Evolutionary conservation across 1,140 invertebrate genomes (phyloP).

Genomic region (Heliconius eleuchia): DNA sequence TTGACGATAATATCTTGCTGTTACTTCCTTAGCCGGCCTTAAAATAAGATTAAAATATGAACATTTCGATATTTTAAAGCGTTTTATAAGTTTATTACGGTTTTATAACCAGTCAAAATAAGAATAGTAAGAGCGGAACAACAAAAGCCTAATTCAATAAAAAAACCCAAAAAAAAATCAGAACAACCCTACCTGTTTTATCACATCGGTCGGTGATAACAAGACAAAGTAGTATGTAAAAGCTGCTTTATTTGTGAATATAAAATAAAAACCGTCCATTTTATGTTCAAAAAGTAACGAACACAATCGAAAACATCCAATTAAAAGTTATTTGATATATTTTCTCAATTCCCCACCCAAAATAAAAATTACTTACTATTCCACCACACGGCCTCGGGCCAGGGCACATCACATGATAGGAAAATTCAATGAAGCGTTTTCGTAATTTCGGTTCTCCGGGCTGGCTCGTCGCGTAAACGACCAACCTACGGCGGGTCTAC

Average conservation of each 20-base stretch:
- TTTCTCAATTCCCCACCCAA: constrained; percentile 17
- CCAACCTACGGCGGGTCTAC: constrained; percentile 6
- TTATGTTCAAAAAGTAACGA: neutral
- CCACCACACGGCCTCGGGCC: constrained; percentile 35
- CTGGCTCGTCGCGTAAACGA: constrained; percentile 63
- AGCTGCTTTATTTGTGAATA: too few species aligned
- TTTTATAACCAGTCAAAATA: too few species aligned
- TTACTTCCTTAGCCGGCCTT: neutral
- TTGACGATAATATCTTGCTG: constrained; percentile 2
- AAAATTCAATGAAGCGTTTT: constrained; percentile 70
- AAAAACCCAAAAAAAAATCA: neutral
- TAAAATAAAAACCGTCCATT: too few species aligned
- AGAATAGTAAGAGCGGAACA: too few species aligned
- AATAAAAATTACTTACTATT: constrained; percentile 20
- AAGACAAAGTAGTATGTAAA: too few species aligned
- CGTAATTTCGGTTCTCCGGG: constrained; percentile 75
- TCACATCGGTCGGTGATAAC: too few species aligned
- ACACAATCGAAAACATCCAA: neutral
- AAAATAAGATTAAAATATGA: neutral
- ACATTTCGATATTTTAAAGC: neutral
- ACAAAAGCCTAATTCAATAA: too few species aligned
- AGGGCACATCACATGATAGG: constrained; percentile 58
- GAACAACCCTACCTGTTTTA: too few species aligned
- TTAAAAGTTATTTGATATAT: constrained; percentile 19
- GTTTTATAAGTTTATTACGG: too few species aligned